Base-by-base conservation (phyloP, 2,113 vertebrate species). In the Lutjanus erythropterus region DNA sequence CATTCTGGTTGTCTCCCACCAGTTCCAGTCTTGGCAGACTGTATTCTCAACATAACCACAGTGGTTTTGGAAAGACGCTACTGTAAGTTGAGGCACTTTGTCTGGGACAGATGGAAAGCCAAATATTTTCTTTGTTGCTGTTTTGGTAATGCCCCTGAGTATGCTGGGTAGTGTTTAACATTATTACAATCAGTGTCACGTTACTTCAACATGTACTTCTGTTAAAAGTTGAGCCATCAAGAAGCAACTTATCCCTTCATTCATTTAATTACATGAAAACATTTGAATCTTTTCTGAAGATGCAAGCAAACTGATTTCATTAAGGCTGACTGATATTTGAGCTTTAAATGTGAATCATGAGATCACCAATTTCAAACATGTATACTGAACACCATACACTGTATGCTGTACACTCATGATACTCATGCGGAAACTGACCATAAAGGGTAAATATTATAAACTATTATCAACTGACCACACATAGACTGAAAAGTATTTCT, bases 11-110 rank as follows among this genome's bases (percentile, higher is more conserved):
- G 33, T 80, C 78, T 85, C 70, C 62, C 68, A 50, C 49, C 55
- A 69, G 56, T 85, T 86, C 21, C 49, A 52, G 15, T 75, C 25
- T 56, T 84, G 86, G 76, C 79, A 84, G 76, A 80, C 29, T 9
- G 27, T 35, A 67, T 78, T 88, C 55, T 82, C 49, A 62, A 85
- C 66, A 77, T 39, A 81, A 88, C 68, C 79, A 69, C 65, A 52
- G 78, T 66, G 78, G 84, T 82, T 89, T 89, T 85, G 82, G 87
- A 92, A 77, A 80, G 46, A 76, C 10, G 39, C 47, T 55, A 50
- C 60, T 47, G 55, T 64, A 81, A 84, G 71, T 65, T 81, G 76
- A 80, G 73, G 70, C 52, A 83, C 73, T 86, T 66, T 71, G 70
- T 79, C 87, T 70, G 41, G 74, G 80, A 80, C 75, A 42, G 44